phyloP scores from a whole-genome alignment of 2,113 vertebrate genomes.

The Eudyptes chrysolophus region DNA sequence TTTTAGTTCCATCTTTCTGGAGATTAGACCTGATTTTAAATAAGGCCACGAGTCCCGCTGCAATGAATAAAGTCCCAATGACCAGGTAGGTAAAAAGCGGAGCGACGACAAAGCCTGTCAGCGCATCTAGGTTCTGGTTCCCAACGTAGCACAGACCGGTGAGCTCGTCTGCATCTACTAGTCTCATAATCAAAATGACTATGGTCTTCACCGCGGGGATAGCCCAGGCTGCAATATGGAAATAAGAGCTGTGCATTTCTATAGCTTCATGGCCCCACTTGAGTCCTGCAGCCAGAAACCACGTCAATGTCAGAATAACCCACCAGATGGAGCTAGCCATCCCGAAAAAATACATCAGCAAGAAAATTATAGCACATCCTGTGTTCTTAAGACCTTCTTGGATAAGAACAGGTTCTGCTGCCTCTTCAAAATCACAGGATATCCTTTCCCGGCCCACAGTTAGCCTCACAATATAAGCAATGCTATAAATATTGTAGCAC shows the following conservation, averaged over 20 bases:
- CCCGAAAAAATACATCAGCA: constrained; percentile 98
- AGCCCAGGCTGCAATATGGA: constrained; percentile 98
- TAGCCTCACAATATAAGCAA: constrained; percentile 95
- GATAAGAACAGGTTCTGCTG: constrained; percentile 91
- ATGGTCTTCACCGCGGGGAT: constrained; percentile 98
- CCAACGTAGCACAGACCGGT: constrained; percentile 96
- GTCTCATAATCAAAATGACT: constrained; percentile 96
- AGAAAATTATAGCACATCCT: constrained; percentile 98
- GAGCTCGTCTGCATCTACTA: constrained; percentile 94
- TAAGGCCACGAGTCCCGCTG: constrained; percentile 92
- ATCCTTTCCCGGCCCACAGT: constrained; percentile 96
- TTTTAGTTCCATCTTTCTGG: constrained; percentile 98
- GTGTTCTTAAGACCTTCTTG: constrained; percentile 99
- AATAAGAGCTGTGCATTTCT: constrained; percentile 99
- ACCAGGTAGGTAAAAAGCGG: constrained; percentile 95
- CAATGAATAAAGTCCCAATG: constrained; percentile 96
- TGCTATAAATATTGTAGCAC: constrained; percentile 99
- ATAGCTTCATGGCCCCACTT: constrained; percentile 99
- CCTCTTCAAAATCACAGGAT: constrained; percentile 97
- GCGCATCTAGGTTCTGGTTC: constrained; percentile 92
- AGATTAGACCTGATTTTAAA: constrained; percentile 99
- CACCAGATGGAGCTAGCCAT: constrained; percentile 99
- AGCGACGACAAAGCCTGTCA: constrained; percentile 96
- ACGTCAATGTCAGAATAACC: constrained; percentile 97
- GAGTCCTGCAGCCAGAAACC: constrained; percentile 96